Percentiles rank a stretch among this genome's conserved stretches.
Conservation (phyloP, 2,113 vertebrate genomes). For the Labeo catla region DNA sequence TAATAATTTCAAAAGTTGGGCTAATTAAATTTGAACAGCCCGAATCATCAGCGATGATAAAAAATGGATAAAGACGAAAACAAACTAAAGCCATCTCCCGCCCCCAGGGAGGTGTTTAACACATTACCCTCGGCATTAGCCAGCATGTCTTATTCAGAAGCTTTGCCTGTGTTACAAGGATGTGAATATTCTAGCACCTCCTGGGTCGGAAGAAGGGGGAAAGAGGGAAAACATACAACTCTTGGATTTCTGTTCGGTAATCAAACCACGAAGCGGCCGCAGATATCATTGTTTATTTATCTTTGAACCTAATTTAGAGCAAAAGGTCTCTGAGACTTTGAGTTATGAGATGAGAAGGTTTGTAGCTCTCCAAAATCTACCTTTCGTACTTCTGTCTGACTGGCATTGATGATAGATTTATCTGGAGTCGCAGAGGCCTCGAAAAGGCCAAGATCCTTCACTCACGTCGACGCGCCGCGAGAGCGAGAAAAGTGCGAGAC, state of each 20-base stretch:
- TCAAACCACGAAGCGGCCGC: constrained; percentile 31
- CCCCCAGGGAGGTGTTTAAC: constrained; percentile 51
- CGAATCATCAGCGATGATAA: constrained; percentile 43
- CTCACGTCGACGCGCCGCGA: background rate
- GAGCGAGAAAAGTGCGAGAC: background rate
- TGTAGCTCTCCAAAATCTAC: background rate
- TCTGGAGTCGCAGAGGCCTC: background rate
- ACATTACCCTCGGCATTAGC: constrained; percentile 42
- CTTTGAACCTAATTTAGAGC: background rate
- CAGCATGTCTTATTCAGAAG: constrained; percentile 49
- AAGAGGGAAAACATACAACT: constrained; percentile 28
- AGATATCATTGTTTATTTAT: constrained; percentile 30
- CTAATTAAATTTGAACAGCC: constrained; percentile 35
- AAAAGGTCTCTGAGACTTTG: background rate
- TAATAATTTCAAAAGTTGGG: constrained; percentile 34
- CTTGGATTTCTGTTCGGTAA: constrained; percentile 30
- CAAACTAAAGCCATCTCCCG: constrained; percentile 41
- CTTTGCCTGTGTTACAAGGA: constrained; percentile 45
- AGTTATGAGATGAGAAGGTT: background rate
- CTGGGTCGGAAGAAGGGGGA: constrained; percentile 23
- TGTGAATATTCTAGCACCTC: constrained; percentile 47
- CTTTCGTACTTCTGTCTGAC: background rate
- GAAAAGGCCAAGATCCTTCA: background rate
- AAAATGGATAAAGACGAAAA: constrained; percentile 53
- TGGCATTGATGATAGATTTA: constrained; percentile 15